Conservation (phyloP, 2,113 vertebrate species). For the Anas platyrhynchos region DNA sequence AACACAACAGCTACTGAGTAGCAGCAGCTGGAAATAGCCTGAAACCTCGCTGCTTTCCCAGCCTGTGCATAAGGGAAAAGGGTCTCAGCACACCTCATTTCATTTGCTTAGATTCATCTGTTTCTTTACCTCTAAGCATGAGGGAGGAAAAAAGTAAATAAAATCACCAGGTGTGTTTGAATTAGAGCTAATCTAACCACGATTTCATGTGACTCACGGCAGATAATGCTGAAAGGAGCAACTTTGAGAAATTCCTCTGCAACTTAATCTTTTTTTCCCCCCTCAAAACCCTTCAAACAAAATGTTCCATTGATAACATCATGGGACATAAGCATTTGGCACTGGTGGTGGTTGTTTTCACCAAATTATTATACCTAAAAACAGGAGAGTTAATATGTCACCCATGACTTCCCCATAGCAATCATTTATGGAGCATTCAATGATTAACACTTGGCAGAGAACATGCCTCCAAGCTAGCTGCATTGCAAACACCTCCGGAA, state of each 20-base stretch:
- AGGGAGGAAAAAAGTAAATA: background rate
- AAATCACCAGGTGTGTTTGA: background rate
- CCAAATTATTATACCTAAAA: background rate
- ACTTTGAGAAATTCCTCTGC: background rate
- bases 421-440: background rate
- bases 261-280: too few species aligned
- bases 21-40: background rate
- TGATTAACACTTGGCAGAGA: background rate
- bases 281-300: too few species aligned
- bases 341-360: background rate
- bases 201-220: background rate
- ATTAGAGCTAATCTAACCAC: background rate
- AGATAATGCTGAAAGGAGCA: background rate
- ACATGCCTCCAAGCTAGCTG: background rate
- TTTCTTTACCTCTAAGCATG: background rate
- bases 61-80: background rate
- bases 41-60: background rate
- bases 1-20: background rate
- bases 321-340: background rate
- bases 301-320: background rate
- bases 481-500: background rate
- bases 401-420: background rate
- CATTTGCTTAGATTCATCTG: background rate
- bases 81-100: background rate
- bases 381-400: background rate